Conservation (phyloP, 2,888 invertebrate species). For the Hirudinaria manillensis region DNA sequence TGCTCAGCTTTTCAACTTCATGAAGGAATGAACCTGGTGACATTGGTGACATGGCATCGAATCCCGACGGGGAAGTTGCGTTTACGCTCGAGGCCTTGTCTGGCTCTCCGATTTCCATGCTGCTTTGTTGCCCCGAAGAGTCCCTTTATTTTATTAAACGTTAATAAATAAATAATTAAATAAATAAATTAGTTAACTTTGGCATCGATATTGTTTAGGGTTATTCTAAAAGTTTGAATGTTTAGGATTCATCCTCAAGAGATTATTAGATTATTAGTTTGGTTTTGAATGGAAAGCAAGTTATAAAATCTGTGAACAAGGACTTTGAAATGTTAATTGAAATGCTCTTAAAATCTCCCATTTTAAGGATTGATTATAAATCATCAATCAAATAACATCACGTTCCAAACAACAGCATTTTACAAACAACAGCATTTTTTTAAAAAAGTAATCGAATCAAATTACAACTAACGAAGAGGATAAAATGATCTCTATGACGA, state of each 20-base stretch:
- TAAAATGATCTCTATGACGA: constrained; percentile 16
- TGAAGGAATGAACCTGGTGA: background rate
- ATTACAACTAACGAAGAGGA: constrained; percentile 5
- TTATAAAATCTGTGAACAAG: too few species aligned
- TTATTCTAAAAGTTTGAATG: too few species aligned
- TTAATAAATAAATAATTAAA: background rate
- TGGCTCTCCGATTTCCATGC: background rate
- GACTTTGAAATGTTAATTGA: too few species aligned
- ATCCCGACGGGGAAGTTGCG: background rate
- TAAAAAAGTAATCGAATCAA: background rate
- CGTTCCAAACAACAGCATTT: too few species aligned
- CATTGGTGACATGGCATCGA: constrained; percentile 5
- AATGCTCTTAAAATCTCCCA: too few species aligned
- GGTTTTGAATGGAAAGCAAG: too few species aligned
- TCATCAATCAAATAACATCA: too few species aligned
- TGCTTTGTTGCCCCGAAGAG: background rate
- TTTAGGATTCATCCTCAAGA: too few species aligned
- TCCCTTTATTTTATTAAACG: constrained; percentile 1
- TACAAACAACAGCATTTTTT: too few species aligned
- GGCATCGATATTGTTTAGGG: too few species aligned
- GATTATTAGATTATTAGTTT: too few species aligned
- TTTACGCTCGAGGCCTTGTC: background rate
- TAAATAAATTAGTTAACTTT: background rate
- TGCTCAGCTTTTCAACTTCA: constrained; percentile 6
- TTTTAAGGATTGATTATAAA: too few species aligned